Evolutionary conservation across 2,888 invertebrate species (phyloP).

Genomic region (Eustalomyia histrio): DNA sequence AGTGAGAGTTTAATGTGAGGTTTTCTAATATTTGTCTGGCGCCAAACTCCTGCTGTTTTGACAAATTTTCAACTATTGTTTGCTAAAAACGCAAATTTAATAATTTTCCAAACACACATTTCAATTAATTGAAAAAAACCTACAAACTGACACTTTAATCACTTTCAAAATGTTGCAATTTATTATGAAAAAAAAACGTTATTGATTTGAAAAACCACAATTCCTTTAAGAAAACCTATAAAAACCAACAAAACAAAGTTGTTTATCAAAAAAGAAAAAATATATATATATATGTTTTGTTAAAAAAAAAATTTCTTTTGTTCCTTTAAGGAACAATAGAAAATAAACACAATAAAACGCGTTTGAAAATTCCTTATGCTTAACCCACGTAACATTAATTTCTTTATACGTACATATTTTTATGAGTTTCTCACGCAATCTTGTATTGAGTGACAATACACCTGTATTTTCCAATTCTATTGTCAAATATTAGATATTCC

Average conservation of each 20-base stretch:
- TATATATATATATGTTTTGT: too few species aligned
- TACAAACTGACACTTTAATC: constrained; percentile 35
- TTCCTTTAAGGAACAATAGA: constrained; percentile 19
- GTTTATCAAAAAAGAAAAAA: constrained; percentile 9
- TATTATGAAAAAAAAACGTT: constrained; percentile 33
- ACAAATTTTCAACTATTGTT: constrained; percentile 18
- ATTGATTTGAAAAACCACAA: constrained; percentile 33
- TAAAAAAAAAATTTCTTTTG: constrained; percentile 7
- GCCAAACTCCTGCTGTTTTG: constrained; percentile 51
- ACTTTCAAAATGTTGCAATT: constrained; percentile 46
- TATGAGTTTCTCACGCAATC: constrained; percentile 58
- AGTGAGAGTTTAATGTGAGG: too few species aligned
- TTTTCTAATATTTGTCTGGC: constrained; percentile 27
- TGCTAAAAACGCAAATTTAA: constrained; percentile 23
- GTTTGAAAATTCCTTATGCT: constrained; percentile 20
- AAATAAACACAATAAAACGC: not conserved
- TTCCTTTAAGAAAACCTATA: constrained; percentile 3
- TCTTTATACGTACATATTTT: constrained; percentile 24
- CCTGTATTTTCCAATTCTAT: constrained; percentile 48
- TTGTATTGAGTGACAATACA: constrained; percentile 48
- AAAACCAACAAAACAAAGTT: constrained; percentile 13
- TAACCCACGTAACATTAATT: constrained; percentile 33
- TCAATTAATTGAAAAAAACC: constrained; percentile 40
- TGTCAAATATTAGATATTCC: constrained; percentile 37
- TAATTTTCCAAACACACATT: constrained; percentile 35